These are phyloP conservation scores for Lates japonicus DNA, from an alignment of 2,797 vertebrate genomes.

Conservation along the genomic window DNA sequence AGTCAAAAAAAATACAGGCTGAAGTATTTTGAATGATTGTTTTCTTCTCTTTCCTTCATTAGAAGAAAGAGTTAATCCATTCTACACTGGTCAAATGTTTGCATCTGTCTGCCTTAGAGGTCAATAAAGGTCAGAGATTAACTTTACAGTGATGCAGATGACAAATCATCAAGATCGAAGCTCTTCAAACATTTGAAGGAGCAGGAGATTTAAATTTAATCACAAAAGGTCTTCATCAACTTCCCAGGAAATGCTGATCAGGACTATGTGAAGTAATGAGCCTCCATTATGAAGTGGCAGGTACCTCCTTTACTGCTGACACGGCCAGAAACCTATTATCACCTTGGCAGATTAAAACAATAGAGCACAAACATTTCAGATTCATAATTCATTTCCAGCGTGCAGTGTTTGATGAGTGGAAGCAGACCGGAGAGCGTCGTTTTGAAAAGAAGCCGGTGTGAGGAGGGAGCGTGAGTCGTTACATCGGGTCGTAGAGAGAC, in stretches of 20 bases:
- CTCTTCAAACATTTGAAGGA: constrained; percentile 39
- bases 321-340: constrained; percentile 57
- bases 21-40: neutral
- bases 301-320: constrained; percentile 62
- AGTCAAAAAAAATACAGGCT: too few relatives aligned
- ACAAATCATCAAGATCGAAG: constrained; percentile 26
- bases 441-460: constrained; percentile 10
- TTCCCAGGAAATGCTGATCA: constrained; percentile 61
- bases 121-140: constrained; percentile 16
- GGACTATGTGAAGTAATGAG: constrained; percentile 60
- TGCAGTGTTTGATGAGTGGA: constrained; percentile 29
- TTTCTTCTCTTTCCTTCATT: neutral
- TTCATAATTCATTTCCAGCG: constrained; percentile 52
- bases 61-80: neutral
- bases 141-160: constrained; percentile 23
- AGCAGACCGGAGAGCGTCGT: constrained; percentile 19
- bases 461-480: neutral
- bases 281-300: constrained; percentile 45
- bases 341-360: constrained; percentile 68
- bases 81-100: neutral
- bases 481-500: constrained; percentile 14
- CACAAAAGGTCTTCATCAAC: constrained; percentile 37
- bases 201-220: constrained; percentile 61
- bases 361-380: constrained; percentile 49
- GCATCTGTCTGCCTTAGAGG: neutral